Evolutionary conservation across 2,888 invertebrate genomes (phyloP), one percentile per base, ranked within the genome.

Genomic region (Synanthedon tipuliformis): DNA sequence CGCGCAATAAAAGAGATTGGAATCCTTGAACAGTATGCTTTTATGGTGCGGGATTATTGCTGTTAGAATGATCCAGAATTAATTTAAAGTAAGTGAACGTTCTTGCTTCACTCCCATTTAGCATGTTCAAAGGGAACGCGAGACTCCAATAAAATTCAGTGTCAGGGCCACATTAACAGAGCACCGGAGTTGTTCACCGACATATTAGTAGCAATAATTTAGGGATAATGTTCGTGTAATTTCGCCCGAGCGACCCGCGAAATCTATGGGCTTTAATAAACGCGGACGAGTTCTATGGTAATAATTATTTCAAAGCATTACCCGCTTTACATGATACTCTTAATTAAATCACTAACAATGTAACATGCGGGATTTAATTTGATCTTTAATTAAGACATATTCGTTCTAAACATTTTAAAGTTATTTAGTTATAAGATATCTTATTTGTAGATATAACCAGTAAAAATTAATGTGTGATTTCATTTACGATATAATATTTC

Each of bases 201-300:
- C 84, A 82, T 86, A 85, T 86, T 85, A 86, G 80, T 71, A 70
- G 75, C 77, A 73, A 82, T 86, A 85, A 85, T 81, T 86, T 81
- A 79, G 65, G 75, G 79, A 78, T 85, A 85, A 83, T 78, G 82
- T 65, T 68, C 71, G 60, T 71, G 79, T 84, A 84, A 84, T 84
- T 84, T 79, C 66, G 64, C 73, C 65, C 69, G 69, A 67, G 77
- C 78, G 70, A 69, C 76, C 75, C 71, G 68, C 68, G 66, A 77
- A 84, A 86, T 85, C 84, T 84, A 85, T 83, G 80, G 83, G 69
- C 77, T 79, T 81, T 84, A 86, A 86, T 86, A 84, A 86, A 81
- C 77, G 83, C 64, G 73, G 78, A 80, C 76, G 69, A 73, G 76
- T 73, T 75, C 75, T 74, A 76, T 73, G 73, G 71, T 68, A 72